A percentile compares a stretch with the other conserved stretches of the same genome.
phyloP scores from a whole-genome alignment of 1,140 invertebrate species.

The Ganaspis sp. region DNA sequence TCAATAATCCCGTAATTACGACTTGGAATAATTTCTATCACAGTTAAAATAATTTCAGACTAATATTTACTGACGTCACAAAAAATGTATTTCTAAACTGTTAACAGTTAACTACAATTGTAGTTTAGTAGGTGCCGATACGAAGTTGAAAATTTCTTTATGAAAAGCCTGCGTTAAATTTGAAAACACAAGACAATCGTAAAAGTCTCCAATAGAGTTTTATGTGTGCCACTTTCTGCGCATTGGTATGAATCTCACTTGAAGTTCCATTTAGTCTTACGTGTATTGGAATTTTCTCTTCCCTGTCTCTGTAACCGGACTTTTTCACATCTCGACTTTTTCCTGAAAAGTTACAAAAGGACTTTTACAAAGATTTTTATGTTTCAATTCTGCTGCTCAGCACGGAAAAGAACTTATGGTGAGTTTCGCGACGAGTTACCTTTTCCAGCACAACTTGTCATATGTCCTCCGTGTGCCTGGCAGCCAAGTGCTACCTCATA shows the following conservation, averaged over 20 bases:
- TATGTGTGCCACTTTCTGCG: neutral
- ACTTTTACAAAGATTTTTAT: slow-evolving; percentile 6
- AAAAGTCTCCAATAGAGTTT: neutral
- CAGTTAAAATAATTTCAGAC: too few relatives aligned
- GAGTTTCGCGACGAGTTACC: slow-evolving; percentile 3
- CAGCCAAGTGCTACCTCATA: neutral
- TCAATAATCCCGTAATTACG: too few relatives aligned
- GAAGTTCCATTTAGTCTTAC: neutral
- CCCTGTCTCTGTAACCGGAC: neutral
- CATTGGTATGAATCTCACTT: neutral
- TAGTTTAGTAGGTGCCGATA: too few relatives aligned
- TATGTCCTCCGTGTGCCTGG: neutral
- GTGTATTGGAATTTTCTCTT: neutral
- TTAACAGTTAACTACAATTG: too few relatives aligned
- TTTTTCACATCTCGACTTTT: neutral
- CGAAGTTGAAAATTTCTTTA: neutral
- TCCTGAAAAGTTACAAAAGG: neutral
- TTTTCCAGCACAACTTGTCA: slow-evolving; percentile 12
- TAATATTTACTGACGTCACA: too few relatives aligned
- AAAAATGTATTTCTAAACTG: too few relatives aligned
- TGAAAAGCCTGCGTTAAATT: neutral
- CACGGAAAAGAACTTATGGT: slow-evolving; percentile 1
- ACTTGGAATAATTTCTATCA: too few relatives aligned
- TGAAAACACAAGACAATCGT: neutral
- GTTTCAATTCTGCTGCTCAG: slow-evolving; percentile 13